A percentile compares a stretch with the other conserved stretches of the same genome.
These are phyloP conservation scores for Threskiornis aethiopicus DNA, from an alignment of 2,797 vertebrate genomes.

Conservation along the genomic window DNA sequence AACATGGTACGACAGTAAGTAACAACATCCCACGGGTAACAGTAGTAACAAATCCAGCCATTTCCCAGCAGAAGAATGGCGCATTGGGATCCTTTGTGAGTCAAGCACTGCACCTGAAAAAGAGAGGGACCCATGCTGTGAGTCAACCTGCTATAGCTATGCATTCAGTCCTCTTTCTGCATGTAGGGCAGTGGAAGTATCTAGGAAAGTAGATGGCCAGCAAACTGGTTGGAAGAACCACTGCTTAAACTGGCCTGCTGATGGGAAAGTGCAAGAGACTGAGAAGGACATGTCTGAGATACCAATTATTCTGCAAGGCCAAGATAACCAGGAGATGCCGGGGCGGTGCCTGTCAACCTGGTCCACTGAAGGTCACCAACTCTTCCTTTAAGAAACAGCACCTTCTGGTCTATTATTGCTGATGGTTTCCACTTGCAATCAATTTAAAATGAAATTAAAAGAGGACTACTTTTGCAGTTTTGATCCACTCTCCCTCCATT, in stretches of 20 bases:
- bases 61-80: neutral
- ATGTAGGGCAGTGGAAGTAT: neutral
- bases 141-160: neutral
- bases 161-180: neutral
- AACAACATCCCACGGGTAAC: neutral
- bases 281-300: neutral
- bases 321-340: neutral
- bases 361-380: neutral
- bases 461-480: neutral
- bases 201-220: neutral
- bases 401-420: neutral
- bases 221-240: neutral
- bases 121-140: rapidly evolving
- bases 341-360: neutral
- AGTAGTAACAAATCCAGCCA: neutral
- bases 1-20: neutral
- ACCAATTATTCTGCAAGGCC: neutral
- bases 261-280: neutral
- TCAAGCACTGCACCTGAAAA: neutral
- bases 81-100: neutral
- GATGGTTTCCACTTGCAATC: neutral
- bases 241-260: neutral
- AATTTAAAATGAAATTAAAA: neutral
- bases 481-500: neutral
- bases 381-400: neutral